Evolutionary conservation across 1,140 invertebrate species (phyloP), one percentile per base, ranked within the genome.

Genomic region (Conus betulinus): DNA sequence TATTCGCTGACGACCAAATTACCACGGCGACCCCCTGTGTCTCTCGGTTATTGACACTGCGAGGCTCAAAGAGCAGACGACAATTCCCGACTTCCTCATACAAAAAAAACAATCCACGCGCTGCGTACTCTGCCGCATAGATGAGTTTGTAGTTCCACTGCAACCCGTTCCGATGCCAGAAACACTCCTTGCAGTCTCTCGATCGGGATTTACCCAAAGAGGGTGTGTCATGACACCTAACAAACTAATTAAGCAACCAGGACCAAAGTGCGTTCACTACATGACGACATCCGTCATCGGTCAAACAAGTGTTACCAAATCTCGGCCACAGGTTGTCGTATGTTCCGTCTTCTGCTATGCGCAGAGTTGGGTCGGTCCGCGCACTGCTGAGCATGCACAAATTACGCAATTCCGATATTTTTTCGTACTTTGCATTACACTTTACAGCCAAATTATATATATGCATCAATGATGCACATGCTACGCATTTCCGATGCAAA

Each of bases 271-370:
- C 67, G 23, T 71, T 71, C 67, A 6, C 17, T 71, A 20, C 67
- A 23, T 71, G 67, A 71, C 67, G 23, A 71, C 67, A 71, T 71
- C 67, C 67, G 23, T 71, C 67, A 71, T 71, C 15, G 67, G 11
- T 23, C 67, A 71, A 71, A 81, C 79, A 81, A 81, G 79, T 81
- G 39, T 81, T 52, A 81, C 79, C 53, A 81, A 81, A 81, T 81
- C 79, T 81, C 39, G 79, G 79, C 51, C 52, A 81, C 76, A 78
- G 76, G 76, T 39, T 78, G n/a, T 39, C 25, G 13, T 13, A 7
- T 53, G 79, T 51, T 53, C 51, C 17, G 39, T 51, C 79, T 81
- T 39, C 79, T 51, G 79, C 79, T 23, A 81, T 51, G 10, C 2
- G 8, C 57, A 60, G 15, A 60, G 8, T 60, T 60, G 57, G 57